Conservation (phyloP, 2,113 vertebrate genomes). For the Prinia subflava region DNA sequence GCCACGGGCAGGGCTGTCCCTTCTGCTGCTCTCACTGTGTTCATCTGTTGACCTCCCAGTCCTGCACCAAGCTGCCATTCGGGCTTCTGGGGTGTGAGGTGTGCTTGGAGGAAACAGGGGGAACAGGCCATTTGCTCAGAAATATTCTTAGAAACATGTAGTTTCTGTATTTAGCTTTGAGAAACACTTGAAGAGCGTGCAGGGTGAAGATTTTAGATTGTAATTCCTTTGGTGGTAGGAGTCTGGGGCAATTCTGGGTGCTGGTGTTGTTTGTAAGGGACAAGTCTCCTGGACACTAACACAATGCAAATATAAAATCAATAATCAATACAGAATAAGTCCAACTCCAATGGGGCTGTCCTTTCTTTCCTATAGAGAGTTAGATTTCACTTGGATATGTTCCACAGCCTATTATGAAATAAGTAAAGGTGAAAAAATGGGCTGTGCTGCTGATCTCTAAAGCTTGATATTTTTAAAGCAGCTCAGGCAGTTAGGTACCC, state of each 20-base stretch:
- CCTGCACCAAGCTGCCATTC: neutral
- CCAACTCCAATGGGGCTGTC: neutral
- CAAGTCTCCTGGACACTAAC: neutral
- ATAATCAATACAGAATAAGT: neutral
- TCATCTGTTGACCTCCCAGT: neutral
- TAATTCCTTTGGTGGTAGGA: neutral
- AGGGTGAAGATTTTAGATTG: neutral
- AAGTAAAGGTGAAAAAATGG: neutral
- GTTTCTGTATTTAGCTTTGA: neutral
- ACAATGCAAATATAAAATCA: neutral
- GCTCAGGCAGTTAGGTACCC: neutral
- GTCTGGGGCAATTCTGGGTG: neutral
- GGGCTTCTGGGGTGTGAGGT: neutral
- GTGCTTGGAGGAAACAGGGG: neutral
- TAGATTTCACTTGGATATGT: neutral
- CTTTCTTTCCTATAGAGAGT: neutral
- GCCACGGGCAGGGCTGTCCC: neutral
- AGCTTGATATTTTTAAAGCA: neutral
- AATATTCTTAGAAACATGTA: neutral
- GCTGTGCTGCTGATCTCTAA: neutral
- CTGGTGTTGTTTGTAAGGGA: neutral
- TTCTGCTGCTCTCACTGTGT: neutral
- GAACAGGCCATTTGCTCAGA: neutral
- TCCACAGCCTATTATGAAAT: neutral
- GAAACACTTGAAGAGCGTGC: fast-evolving